Conservation (phyloP, 2,113 vertebrate genomes). For the Prunella fulvescens region DNA sequence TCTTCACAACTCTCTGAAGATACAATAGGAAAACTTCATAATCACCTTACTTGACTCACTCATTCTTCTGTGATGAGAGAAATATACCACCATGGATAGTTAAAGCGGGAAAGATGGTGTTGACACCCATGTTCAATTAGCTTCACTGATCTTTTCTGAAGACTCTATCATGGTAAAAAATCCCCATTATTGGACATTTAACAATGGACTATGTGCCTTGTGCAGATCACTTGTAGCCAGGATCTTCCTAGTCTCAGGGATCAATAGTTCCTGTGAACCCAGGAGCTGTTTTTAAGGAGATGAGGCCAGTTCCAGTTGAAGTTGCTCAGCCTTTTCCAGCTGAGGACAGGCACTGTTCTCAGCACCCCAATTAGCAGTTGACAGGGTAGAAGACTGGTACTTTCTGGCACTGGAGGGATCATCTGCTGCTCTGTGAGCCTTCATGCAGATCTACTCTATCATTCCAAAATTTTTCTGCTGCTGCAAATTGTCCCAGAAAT, state of each 20-base stretch:
- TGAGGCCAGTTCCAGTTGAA: neutral
- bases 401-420: neutral
- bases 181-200: neutral
- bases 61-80: neutral
- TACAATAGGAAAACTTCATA: neutral
- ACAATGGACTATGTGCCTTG: neutral
- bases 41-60: neutral
- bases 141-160: neutral
- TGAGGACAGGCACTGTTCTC: neutral
- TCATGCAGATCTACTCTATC: neutral
- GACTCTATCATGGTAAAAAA: fast-evolving
- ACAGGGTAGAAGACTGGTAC: fast-evolving
- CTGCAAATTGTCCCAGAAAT: neutral
- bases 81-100: neutral
- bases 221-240: neutral
- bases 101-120: neutral
- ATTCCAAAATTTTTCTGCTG: neutral
- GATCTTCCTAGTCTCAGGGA: neutral
- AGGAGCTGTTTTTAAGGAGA: neutral
- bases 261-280: neutral
- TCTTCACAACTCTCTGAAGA: neutral
- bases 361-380: neutral
- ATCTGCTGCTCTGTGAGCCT: neutral
- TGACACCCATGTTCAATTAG: neutral
- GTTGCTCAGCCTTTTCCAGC: neutral